Evolutionary conservation across 2,797 vertebrate genomes (phyloP), one percentile per base, ranked within the genome.

Genomic region (Pogoniulus pusillus): DNA sequence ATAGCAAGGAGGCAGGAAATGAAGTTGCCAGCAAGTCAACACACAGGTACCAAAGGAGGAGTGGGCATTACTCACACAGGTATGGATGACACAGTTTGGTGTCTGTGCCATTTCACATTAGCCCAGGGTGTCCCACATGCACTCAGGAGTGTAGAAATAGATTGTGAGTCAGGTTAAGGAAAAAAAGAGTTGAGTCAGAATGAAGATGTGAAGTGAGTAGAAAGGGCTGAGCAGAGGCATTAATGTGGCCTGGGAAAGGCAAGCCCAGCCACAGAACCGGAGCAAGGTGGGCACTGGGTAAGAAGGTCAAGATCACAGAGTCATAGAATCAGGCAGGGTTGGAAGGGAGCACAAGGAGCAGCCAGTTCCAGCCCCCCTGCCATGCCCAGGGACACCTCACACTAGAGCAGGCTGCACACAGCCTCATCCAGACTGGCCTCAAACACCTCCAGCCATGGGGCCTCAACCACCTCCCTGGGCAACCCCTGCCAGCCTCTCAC

Each of bases 81-180:
- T 95, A 86, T 92, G 94, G 96, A 96, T 94, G 96, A 96, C 85
- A 2, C 60, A 29, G 17, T 65, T 73, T 71, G 53, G 96, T 93
- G 85, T 87, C 92, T 62, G 16, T 90, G 95, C 90, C 91, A 54
- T 71, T 82, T 92, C 7, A 0, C 91, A 89, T 95, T 77, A 94
- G 87, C 49, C 83, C 57, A 30, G 92, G 34, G 51, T 65, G 63
- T 30, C 81, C 93, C 82, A 91, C 87, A 82, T 12, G 69, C 43
- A 47, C 57, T 90, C 85, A 20, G 55, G 76, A 65, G 57, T 72
- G 62, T 73, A 90, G 89, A 95, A 93, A 93, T 92, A 91, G 65
- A 87, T 23, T 53, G 65, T 96, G 94, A 96, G 77, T 96, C 94
- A 96, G 85, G 91, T 75, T 45, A 45, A 9, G 10, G 12, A 4